A percentile compares a stretch with the other conserved stretches of the same genome.
Conservation (phyloP, 2,113 vertebrate species). For the Tragelaphus strepsiceros region DNA sequence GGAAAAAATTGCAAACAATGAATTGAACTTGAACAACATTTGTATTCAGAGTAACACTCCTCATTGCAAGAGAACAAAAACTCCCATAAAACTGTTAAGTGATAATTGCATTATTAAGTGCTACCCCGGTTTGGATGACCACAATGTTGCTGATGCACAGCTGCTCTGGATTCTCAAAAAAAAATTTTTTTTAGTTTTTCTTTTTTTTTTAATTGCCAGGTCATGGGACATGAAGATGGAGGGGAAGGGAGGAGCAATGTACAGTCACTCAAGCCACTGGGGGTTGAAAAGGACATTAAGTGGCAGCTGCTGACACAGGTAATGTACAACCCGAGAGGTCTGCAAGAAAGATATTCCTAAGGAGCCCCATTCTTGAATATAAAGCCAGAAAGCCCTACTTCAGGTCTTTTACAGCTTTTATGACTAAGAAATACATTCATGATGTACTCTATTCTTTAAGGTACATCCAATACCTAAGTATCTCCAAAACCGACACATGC, state of each 20-base stretch:
- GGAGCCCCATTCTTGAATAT: background rate
- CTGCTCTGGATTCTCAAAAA: background rate
- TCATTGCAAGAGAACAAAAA: background rate
- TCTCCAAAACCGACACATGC: background rate
- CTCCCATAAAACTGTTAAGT: too few species aligned
- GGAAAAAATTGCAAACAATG: background rate
- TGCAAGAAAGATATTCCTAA: background rate
- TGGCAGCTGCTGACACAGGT: background rate
- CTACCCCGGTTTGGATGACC: background rate
- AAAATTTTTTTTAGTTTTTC: background rate
- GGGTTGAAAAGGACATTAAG: background rate
- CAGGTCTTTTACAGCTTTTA: background rate
- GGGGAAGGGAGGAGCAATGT: background rate
- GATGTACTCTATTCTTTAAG: background rate
- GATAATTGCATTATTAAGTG: fast-evolving
- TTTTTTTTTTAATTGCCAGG: background rate
- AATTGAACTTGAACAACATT: background rate
- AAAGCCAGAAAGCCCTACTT: background rate
- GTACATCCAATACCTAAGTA: background rate
- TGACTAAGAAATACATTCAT: background rate
- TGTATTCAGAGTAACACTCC: background rate
- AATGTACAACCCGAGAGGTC: background rate
- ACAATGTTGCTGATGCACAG: background rate
- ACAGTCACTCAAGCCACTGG: background rate
- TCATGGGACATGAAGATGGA: background rate